Percentiles rank a stretch among this genome's conserved stretches.
Evolutionary conservation across 2,113 vertebrate species (phyloP).

Genomic region (Rhineura floridana): DNA sequence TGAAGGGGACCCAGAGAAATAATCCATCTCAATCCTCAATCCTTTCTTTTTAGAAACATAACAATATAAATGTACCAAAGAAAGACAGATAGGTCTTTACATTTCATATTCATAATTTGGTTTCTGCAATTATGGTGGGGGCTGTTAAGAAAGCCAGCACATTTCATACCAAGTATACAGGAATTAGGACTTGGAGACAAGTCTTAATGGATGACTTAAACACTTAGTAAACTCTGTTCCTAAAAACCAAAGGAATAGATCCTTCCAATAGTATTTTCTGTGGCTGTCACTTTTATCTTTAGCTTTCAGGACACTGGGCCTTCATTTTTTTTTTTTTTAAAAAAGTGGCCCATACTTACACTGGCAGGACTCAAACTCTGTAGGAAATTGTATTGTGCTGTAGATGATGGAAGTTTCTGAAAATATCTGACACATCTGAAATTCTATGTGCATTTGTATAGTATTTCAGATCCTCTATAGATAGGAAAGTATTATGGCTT

Average conservation of each 20-base stretch:
- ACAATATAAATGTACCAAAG: not conserved
- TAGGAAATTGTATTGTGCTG: conserved; percentile 51
- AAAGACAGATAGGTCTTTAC: not conserved
- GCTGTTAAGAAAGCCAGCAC: not conserved
- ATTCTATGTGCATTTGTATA: conserved; percentile 16
- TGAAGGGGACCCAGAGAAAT: too few species aligned
- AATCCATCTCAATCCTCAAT: too few species aligned
- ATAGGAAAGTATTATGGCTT: conserved; percentile 33
- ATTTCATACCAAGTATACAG: conserved; percentile 41
- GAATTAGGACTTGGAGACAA: conserved; percentile 52
- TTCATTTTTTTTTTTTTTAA: not conserved
- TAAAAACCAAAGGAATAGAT: conserved; percentile 53
- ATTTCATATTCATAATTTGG: not conserved
- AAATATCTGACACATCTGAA: conserved; percentile 48
- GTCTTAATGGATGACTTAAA: conserved; percentile 52
- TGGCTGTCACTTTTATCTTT: conserved; percentile 63
- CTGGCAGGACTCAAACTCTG: conserved; percentile 51
- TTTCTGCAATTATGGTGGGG: not conserved
- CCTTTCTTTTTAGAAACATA: too few species aligned
- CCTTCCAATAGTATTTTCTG: conserved; percentile 50
- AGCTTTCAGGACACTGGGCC: conserved; percentile 52
- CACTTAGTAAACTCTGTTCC: conserved; percentile 46
- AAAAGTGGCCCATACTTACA: conserved; percentile 16
- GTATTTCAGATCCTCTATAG: conserved; percentile 26
- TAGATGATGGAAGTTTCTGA: conserved; percentile 42